phyloP scores from a whole-genome alignment of 2,113 vertebrate species.

The Columbina picui region DNA sequence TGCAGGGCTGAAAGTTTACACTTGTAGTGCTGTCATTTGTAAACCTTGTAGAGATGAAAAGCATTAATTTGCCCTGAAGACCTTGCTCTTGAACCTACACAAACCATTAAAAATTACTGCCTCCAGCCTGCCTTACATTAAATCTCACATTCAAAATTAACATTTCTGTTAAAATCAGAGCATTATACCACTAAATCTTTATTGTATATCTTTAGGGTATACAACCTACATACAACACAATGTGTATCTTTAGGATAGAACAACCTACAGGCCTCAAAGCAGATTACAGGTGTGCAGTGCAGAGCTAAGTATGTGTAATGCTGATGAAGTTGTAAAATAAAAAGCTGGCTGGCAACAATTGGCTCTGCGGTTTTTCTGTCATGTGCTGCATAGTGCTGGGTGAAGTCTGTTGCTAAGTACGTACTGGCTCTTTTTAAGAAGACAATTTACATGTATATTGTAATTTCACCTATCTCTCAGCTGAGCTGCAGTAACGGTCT shows the following conservation, averaged over 20 bases:
- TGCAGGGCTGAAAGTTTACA: constrained; percentile 13
- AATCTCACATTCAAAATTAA: neutral
- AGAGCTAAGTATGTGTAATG: neutral
- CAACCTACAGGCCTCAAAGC: neutral
- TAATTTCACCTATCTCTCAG: neutral
- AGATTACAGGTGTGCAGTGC: neutral
- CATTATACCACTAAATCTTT: neutral
- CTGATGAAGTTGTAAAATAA: neutral
- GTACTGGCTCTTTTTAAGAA: neutral
- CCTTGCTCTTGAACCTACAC: neutral
- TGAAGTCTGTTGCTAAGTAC: neutral
- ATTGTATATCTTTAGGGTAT: neutral
- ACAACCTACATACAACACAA: neutral
- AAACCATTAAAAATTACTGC: constrained; percentile 17
- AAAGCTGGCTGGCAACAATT: neutral
- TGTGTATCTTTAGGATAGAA: neutral
- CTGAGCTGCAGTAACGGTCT: neutral
- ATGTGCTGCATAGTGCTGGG: neutral
- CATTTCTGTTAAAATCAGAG: constrained; percentile 1
- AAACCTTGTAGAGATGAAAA: constrained; percentile 47
- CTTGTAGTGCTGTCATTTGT: neutral
- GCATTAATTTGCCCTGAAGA: neutral
- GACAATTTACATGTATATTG: neutral
- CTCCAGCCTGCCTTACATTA: neutral
- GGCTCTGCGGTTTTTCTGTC: neutral